Conservation (phyloP, 1,140 invertebrate genomes). For the Trachymyrmex cornetzi region DNA sequence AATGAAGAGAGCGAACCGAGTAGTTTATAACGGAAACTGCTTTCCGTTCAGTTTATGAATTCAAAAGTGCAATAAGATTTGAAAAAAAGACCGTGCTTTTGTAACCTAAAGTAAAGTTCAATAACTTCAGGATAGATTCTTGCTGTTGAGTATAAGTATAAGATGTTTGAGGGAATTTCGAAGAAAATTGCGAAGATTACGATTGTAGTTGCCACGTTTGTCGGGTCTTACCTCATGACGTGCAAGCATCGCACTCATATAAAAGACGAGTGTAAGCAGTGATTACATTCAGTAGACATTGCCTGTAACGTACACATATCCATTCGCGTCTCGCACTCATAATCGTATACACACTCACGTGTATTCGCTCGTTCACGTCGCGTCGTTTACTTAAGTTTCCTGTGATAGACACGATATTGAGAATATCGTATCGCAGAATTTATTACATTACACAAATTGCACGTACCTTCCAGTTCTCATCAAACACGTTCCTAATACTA, state of each 20-base stretch:
- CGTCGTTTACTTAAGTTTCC: conserved; percentile 28
- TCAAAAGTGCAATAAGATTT: background rate
- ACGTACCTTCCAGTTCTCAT: conserved; percentile 17
- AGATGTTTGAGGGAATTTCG: background rate
- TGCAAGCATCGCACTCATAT: conserved; percentile 22
- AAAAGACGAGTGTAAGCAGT: conserved; percentile 49
- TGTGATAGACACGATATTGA: conserved; percentile 8
- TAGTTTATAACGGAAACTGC: background rate
- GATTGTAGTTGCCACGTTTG: conserved; percentile 32
- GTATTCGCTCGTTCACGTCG: conserved; percentile 31
- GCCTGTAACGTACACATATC: conserved; percentile 67
- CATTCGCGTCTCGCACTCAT: conserved; percentile 24
- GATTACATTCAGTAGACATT: conserved; percentile 69
- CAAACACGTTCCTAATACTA: conserved; percentile 7
- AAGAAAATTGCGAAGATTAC: conserved; percentile 25
- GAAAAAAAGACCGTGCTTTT: background rate
- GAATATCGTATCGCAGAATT: background rate
- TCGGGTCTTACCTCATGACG: conserved; percentile 53
- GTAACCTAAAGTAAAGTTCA: background rate
- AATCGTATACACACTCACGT: conserved; percentile 9
- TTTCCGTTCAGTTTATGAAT: conserved; percentile 6
- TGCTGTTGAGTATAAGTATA: background rate
- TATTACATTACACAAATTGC: background rate
- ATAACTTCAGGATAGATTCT: conserved; percentile 3
- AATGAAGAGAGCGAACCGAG: background rate